Conservation (phyloP, 2,797 vertebrate species). For the Chanos chanos region DNA sequence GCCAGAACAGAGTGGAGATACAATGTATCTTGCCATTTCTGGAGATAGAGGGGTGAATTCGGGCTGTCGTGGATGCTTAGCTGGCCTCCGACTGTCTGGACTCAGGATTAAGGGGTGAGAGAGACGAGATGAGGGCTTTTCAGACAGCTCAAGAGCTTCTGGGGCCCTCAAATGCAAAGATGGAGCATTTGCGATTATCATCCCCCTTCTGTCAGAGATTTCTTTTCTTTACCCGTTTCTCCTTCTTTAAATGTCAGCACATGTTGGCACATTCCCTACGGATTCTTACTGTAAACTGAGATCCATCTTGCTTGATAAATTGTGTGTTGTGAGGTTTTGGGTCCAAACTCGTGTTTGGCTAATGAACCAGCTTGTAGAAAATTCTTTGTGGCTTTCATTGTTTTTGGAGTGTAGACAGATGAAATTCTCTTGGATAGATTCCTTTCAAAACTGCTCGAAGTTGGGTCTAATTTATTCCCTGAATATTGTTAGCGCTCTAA, state of each 20-base stretch:
- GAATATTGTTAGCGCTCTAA: conserved; percentile 1
- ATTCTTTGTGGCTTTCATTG: conserved; percentile 7
- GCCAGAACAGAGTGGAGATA: no score
- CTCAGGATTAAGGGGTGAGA: conserved; percentile 64
- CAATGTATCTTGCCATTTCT: no score
- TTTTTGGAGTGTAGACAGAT: conserved; percentile 17
- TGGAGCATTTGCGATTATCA: conserved; percentile 27
- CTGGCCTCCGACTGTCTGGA: conserved; percentile 71
- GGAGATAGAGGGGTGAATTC: conserved; percentile 44
- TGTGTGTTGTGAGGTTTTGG: conserved; percentile 11
- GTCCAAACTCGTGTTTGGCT: conserved; percentile 3
- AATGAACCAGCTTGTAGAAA: conserved; percentile 14
- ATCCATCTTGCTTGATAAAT: conserved; percentile 5
- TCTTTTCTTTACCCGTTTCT: neutral
- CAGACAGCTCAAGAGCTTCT: conserved; percentile 53
- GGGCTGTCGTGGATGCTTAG: conserved; percentile 55
- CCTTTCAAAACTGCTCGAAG: neutral
- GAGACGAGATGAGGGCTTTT: conserved; percentile 58
- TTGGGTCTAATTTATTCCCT: neutral
- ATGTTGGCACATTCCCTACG: no score
- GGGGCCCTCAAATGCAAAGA: conserved; percentile 56
- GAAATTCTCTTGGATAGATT: neutral
- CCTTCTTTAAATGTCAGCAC: no score
- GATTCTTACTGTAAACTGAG: no score
- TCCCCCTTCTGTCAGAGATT: neutral